Conservation (phyloP, 2,113 vertebrate species). For the Sclerurus mexicanus region DNA sequence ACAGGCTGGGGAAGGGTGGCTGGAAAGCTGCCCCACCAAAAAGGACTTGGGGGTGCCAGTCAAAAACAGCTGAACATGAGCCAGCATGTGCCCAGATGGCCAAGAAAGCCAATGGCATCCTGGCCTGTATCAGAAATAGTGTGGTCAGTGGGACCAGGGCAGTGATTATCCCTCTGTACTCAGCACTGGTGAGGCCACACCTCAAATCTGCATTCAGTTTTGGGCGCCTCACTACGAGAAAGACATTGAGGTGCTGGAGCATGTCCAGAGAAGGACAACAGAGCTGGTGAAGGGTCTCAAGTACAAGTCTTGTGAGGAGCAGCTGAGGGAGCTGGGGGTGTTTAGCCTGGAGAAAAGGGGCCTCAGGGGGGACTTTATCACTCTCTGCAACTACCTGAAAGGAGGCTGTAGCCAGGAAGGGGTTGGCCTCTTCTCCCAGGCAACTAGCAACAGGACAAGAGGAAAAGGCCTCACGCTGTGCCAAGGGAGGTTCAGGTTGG, state of each 20-base stretch:
- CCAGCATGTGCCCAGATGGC: background rate
- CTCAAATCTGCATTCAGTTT: rapidly evolving
- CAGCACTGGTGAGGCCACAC: background rate
- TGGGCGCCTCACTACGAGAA: background rate
- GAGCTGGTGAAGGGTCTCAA: background rate
- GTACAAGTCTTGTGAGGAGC: background rate
- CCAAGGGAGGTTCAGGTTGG: background rate
- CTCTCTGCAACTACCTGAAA: background rate
- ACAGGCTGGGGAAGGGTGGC: background rate
- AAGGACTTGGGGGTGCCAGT: rapidly evolving
- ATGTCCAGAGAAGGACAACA: background rate
- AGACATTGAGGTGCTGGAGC: background rate
- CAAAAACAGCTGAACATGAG: background rate
- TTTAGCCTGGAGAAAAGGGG: background rate
- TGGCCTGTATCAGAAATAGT: background rate
- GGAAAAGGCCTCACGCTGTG: background rate
- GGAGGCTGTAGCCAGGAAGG: background rate
- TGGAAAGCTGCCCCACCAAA: background rate
- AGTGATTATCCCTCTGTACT: background rate
- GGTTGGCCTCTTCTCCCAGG: background rate
- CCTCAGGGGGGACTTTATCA: too few species aligned
- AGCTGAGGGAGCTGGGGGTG: background rate
- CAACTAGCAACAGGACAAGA: background rate
- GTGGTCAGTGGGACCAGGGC: background rate
- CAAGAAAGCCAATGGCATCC: background rate